These are phyloP conservation scores for Andrena praecox DNA, from an alignment of 2,888 invertebrate species.

Conservation along the genomic window DNA sequence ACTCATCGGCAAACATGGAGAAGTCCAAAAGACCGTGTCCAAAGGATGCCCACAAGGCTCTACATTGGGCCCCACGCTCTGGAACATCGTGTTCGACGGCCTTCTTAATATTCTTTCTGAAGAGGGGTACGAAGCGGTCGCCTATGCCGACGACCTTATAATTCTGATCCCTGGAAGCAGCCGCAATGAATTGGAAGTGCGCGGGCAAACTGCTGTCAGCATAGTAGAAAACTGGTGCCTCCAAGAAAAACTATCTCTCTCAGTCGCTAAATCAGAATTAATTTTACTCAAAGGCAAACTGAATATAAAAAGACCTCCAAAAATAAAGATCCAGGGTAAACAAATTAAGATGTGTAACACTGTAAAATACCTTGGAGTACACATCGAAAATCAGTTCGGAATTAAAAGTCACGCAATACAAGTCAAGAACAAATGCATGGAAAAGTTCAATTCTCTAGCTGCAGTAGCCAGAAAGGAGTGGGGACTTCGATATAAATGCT, in stretches of 20 bases:
- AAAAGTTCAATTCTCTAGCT: slow-evolving; percentile 12
- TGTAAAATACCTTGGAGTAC: slow-evolving; percentile 16
- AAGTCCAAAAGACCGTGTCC: background rate
- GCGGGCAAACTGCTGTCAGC: background rate
- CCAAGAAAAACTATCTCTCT: background rate
- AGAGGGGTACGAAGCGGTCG: background rate
- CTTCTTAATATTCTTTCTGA: background rate
- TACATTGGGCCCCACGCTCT: slow-evolving; percentile 1
- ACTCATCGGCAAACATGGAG: background rate
- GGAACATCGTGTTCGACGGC: slow-evolving; percentile 17
- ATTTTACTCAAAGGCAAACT: background rate
- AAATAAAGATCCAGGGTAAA: background rate
- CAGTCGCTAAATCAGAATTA: background rate
- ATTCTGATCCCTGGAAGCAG: background rate
- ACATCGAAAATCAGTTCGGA: background rate
- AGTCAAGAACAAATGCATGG: background rate
- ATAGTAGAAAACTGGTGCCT: background rate
- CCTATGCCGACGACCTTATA: slow-evolving; percentile 5
- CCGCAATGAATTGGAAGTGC: background rate
- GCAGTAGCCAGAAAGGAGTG: background rate
- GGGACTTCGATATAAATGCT: background rate
- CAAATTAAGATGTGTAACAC: background rate
- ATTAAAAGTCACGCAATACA: slow-evolving; percentile 1
- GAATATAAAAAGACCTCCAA: slow-evolving; percentile 12
- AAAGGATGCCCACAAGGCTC: slow-evolving; percentile 35